Percentiles rank a stretch among this genome's conserved stretches.
Evolutionary conservation across 2,797 vertebrate genomes (phyloP).

Genomic region (Enteromius viviparus): DNA sequence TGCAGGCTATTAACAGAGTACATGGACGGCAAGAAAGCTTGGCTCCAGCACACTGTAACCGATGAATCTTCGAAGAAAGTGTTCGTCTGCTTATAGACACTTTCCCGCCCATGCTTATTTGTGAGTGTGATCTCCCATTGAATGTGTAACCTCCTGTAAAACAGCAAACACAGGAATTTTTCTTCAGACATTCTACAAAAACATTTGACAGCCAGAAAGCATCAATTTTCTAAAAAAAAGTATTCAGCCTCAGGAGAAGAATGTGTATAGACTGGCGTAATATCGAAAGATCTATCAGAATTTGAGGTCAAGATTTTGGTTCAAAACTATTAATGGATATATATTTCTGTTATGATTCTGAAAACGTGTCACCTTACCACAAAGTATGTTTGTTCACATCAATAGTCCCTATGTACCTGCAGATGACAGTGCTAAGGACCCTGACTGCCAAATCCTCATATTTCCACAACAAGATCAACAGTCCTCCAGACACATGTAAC

Average conservation of each 20-base stretch:
- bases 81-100: conserved; percentile 69
- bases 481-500: too few species aligned
- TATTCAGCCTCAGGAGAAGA: background rate
- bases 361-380: too few species aligned
- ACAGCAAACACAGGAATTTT: background rate
- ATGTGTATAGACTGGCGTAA: background rate
- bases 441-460: too few species aligned
- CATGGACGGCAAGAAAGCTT: conserved; percentile 71
- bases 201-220: background rate
- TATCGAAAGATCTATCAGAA: too few species aligned
- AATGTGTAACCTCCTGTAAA: conserved; percentile 67
- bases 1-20: conserved; percentile 75
- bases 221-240: background rate
- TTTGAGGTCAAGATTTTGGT: too few species aligned
- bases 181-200: background rate
- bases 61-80: conserved; percentile 80
- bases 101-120: conserved; percentile 72
- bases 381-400: too few species aligned
- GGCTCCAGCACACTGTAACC: conserved; percentile 80
- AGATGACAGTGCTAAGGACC: too few species aligned
- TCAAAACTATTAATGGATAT: too few species aligned
- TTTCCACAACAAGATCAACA: too few species aligned
- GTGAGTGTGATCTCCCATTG: conserved; percentile 84
- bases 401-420: too few species aligned
- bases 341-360: too few species aligned